A percentile compares a stretch with the other conserved stretches of the same genome.
phyloP scores from a whole-genome alignment of 2,797 vertebrate species.

The Lepidocolaptes lacrymiger region DNA sequence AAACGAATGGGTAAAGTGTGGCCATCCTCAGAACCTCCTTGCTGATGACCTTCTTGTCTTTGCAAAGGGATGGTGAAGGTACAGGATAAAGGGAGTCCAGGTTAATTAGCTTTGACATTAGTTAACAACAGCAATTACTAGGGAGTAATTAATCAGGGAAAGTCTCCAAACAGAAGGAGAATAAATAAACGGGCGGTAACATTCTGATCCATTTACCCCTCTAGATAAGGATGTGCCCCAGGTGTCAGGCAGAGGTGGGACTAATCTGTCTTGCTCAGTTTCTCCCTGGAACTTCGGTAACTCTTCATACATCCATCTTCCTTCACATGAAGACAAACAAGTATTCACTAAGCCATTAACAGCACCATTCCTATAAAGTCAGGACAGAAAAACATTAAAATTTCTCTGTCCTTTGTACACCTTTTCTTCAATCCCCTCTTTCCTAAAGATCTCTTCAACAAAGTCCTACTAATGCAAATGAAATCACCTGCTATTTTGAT shows the following conservation, averaged over 20 bases:
- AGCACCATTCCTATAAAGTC: background rate
- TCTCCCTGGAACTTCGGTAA: slow-evolving; percentile 62
- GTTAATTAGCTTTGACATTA: slow-evolving; percentile 85
- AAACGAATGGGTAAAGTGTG: slow-evolving; percentile 77
- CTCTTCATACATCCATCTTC: slow-evolving; percentile 74
- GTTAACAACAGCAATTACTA: slow-evolving; percentile 82
- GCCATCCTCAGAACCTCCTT: slow-evolving; percentile 72
- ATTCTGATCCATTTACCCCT: slow-evolving; percentile 71
- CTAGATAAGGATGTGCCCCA: slow-evolving; percentile 77
- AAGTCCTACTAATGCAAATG: background rate
- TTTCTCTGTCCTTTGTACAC: background rate
- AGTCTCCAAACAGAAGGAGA: slow-evolving; percentile 85
- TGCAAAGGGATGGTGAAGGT: slow-evolving; percentile 62
- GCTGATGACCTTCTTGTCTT: slow-evolving; percentile 73
- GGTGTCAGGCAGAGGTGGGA: slow-evolving; percentile 79
- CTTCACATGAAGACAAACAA: slow-evolving; percentile 54
- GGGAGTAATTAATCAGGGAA: slow-evolving; percentile 85
- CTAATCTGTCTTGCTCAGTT: slow-evolving; percentile 76
- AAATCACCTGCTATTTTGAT: background rate
- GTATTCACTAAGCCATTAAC: slow-evolving; percentile 55
- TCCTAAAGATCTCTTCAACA: background rate
- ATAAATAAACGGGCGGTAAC: slow-evolving; percentile 83
- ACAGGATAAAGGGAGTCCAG: slow-evolving; percentile 68
- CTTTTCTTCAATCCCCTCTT: background rate
- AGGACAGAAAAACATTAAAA: background rate